Evolutionary conservation across 1,140 invertebrate species (phyloP), one percentile per base, ranked within the genome.

Genomic region (Hestina assimilis): DNA sequence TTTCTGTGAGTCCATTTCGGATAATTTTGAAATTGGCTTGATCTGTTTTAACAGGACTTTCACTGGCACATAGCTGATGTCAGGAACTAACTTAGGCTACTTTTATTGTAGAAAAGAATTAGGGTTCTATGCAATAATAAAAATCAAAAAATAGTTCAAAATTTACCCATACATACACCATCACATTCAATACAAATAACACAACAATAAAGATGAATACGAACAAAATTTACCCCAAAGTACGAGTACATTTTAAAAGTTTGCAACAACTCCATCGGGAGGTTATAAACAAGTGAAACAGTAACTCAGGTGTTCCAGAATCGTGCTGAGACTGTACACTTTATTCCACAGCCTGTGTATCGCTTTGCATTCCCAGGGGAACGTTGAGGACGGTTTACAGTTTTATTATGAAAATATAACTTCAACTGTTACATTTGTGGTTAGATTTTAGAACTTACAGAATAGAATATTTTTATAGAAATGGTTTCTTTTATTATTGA

Each of bases 281-380:
- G 45, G 29, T 12, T 15, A 31, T 43, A 55, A 63, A 60, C 57
- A 56, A 64, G 43, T 26, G 46, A 14, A 57, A 45, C 58, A 58
- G 43, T 72, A 72, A 72, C 38, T 72, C 69, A 72, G 69, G 69
- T 72, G 63, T 63, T 31, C 28, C 28, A 21, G 31, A 48, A 35
- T 59, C 69, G 67, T 70, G 66, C 60, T 45, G 51, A 47, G 61
- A 68, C 56, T 59, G 12, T 51, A 29, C 33, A 20, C 11, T 55
- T 38, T 55, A 55, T 47, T 33, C 28, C 23, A 8, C 31, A 33
- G 15, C 8, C 53, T 15, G 31, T 26, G 21, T 20, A 20, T 40
- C 40, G 21, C 19, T 23, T 45, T 26, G 8, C 20, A 42, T 23
- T 15, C 20, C 9, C 21, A 14, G 17, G 33, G 15, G 15, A 8